These are phyloP conservation scores for Cryptus viduatorius DNA, from an alignment of 2,888 invertebrate species.

Conservation along the genomic window DNA sequence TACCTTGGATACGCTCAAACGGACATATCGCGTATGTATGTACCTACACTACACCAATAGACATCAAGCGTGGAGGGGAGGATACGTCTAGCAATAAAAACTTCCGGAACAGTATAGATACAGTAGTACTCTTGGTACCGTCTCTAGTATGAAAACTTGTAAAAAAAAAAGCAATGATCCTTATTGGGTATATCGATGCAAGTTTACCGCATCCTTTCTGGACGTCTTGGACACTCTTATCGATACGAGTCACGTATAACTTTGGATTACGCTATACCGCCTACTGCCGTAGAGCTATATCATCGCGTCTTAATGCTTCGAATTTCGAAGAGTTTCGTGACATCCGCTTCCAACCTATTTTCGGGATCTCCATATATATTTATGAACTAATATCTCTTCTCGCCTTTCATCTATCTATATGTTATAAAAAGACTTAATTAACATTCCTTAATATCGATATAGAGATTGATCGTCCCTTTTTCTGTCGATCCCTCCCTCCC, in stretches of 20 bases:
- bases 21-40: constrained; percentile 3
- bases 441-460: too few species aligned
- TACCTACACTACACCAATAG: neutral
- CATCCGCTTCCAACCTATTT: neutral
- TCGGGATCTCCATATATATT: neutral
- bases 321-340: constrained; percentile 20
- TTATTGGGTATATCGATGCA: constrained; percentile 36
- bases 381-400: neutral
- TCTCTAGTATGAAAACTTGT: constrained; percentile 36
- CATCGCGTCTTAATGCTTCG: neutral
- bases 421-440: too few species aligned
- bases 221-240: constrained; percentile 19
- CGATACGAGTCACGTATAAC: constrained; percentile 50
- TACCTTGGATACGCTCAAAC: constrained; percentile 41
- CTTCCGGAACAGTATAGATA: constrained; percentile 48
- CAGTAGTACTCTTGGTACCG: constrained; percentile 40
- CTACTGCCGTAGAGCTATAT: neutral
- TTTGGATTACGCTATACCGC: constrained; percentile 30
- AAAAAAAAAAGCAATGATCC: constrained; percentile 15
- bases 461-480: too few species aligned
- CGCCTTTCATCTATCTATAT: too few species aligned
- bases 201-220: constrained; percentile 13
- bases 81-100: constrained; percentile 45
- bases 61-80: neutral
- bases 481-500: too few species aligned